Conservation (phyloP, 2,888 invertebrate species). For the Ryuthela nishihirai region DNA sequence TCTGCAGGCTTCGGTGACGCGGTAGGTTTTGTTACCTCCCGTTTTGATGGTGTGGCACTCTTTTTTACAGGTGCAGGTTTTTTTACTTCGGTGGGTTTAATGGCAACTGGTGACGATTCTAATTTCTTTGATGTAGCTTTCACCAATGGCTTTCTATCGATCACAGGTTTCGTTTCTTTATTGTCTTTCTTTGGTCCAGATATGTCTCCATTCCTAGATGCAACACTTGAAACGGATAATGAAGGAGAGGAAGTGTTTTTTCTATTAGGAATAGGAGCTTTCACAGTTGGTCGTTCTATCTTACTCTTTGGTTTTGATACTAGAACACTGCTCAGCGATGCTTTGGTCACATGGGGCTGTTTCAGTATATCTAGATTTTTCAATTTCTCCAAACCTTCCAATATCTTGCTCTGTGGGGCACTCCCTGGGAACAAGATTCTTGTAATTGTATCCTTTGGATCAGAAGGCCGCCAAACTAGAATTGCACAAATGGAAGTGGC, state of each 20-base stretch:
- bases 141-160: constrained; percentile 7
- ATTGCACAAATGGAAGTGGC: constrained; percentile 88
- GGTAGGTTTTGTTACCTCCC: not conserved
- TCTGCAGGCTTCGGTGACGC: constrained; percentile 5
- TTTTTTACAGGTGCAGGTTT: constrained; percentile 12
- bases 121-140: constrained; percentile 15
- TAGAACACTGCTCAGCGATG: constrained; percentile 9
- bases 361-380: constrained; percentile 57
- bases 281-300: constrained; percentile 9
- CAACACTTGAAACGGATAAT: constrained; percentile 17
- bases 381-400: constrained; percentile 90
- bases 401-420: constrained; percentile 89
- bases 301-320: constrained; percentile 10
- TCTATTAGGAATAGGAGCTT: constrained; percentile 19
- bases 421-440: constrained; percentile 93
- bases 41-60: constrained; percentile 1
- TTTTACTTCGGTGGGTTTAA: constrained; percentile 21
- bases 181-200: constrained; percentile 15
- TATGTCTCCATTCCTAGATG: constrained; percentile 26
- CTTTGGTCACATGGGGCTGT: constrained; percentile 25
- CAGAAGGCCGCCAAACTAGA: constrained; percentile 91
- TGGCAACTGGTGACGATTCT: not conserved
- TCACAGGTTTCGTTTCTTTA: constrained; percentile 12
- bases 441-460: constrained; percentile 86
- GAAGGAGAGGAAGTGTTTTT: constrained; percentile 31